Conservation (phyloP, 2,888 invertebrate species). For the Coleophora deauratella region DNA sequence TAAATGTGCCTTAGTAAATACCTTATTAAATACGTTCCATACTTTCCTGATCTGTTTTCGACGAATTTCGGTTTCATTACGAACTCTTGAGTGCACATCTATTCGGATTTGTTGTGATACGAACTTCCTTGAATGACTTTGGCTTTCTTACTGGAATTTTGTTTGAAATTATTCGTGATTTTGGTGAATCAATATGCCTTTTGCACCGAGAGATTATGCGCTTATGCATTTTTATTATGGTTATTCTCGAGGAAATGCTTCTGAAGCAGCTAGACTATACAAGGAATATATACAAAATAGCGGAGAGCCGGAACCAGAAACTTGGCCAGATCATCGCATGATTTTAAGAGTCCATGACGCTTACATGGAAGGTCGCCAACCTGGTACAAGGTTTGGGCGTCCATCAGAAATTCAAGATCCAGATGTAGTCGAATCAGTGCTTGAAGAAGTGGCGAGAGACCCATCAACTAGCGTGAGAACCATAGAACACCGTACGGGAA, state of each 20-base stretch:
- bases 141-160: not conserved
- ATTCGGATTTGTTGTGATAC: not conserved
- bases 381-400: slow-evolving; percentile 4
- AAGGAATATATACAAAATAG: slow-evolving; percentile 1
- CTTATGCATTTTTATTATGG: slow-evolving; percentile 6
- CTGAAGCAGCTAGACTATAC: slow-evolving; percentile 3
- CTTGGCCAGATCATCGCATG: slow-evolving; percentile 4
- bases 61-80: not conserved
- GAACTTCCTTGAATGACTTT: not conserved
- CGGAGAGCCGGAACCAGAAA: not conserved
- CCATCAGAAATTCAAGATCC: not conserved
- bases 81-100: not conserved
- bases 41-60: not conserved
- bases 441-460: slow-evolving; percentile 7
- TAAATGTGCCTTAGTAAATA: not conserved
- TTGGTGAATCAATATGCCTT: slow-evolving; percentile 3
- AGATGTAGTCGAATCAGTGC: slow-evolving; percentile 3
- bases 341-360: slow-evolving; percentile 7
- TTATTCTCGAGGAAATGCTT: slow-evolving; percentile 2
- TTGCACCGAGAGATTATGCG: slow-evolving; percentile 4
- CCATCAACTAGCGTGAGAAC: slow-evolving; percentile 6
- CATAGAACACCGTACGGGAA: slow-evolving; percentile 5
- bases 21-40: not conserved
- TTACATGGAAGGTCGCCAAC: slow-evolving; percentile 4
- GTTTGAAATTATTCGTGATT: not conserved